Evolutionary conservation across 2,113 vertebrate species (phyloP).

Genomic region (Octodon degus): DNA sequence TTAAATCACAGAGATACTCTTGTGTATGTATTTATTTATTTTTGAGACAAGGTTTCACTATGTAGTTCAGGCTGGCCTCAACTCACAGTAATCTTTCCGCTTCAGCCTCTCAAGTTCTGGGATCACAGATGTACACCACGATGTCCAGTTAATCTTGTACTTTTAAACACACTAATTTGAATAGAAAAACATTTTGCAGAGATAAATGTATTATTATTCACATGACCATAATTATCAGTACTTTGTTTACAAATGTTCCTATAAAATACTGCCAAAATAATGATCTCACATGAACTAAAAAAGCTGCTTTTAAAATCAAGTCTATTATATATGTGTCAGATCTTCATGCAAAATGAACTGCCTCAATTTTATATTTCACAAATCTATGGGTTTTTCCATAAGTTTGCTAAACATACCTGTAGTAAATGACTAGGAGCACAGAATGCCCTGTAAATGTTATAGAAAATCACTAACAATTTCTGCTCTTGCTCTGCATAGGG

Average conservation of each 20-base stretch:
- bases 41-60: not conserved
- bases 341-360: slow-evolving; percentile 40
- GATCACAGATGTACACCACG: not conserved
- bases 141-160: not conserved
- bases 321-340: not conserved
- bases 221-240: not conserved
- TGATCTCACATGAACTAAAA: not conserved
- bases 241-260: not conserved
- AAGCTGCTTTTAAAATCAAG: slow-evolving; percentile 34
- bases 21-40: too few species aligned
- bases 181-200: not conserved
- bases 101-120: not conserved
- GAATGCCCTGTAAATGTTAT: slow-evolving; percentile 2
- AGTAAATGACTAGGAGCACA: slow-evolving; percentile 10
- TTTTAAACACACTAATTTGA: slow-evolving; percentile 52
- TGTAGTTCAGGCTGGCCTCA: not conserved
- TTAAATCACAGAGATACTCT: too few species aligned
- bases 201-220: not conserved
- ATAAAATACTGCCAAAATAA: slow-evolving; percentile 3
- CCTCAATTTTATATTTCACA: slow-evolving; percentile 33
- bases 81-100: not conserved
- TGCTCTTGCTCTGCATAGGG: not conserved
- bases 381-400: not conserved
- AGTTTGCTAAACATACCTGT: not conserved
- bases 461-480: slow-evolving; percentile 61